Percentiles rank a stretch among this genome's conserved stretches.
Evolutionary conservation across 2,797 vertebrate species (phyloP).

Genomic region (Sphaeramia orbicularis): DNA sequence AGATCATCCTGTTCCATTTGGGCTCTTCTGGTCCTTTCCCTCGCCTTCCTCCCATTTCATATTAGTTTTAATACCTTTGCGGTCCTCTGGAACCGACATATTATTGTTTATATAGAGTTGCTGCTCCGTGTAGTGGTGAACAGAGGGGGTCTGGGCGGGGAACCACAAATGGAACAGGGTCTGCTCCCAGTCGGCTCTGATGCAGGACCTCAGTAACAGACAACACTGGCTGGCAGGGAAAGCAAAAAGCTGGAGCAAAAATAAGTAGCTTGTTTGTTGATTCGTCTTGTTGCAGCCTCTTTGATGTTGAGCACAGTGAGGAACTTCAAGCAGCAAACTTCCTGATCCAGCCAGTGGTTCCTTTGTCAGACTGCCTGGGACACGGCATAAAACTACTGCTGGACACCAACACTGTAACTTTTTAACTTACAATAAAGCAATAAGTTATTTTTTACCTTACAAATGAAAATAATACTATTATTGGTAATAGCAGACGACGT

Average conservation of each 20-base stretch:
- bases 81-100: slow-evolving; percentile 63
- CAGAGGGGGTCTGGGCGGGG: slow-evolving; percentile 65
- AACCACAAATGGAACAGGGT: slow-evolving; percentile 77
- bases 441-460: slow-evolving; percentile 88
- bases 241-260: slow-evolving; percentile 60
- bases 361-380: slow-evolving; percentile 76
- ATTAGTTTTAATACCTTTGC: slow-evolving; percentile 53
- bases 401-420: slow-evolving; percentile 89
- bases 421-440: slow-evolving; percentile 88
- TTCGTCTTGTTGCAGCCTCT: slow-evolving; percentile 66
- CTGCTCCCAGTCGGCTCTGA: slow-evolving; percentile 75
- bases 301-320: slow-evolving; percentile 64
- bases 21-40: slow-evolving; percentile 61
- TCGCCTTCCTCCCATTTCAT: slow-evolving; percentile 53
- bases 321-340: slow-evolving; percentile 49
- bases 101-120: slow-evolving; percentile 67
- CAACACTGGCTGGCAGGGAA: slow-evolving; percentile 69
- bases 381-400: slow-evolving; percentile 84
- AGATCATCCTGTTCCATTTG: slow-evolving; percentile 71
- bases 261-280: slow-evolving; percentile 68
- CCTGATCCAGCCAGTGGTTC: slow-evolving; percentile 67
- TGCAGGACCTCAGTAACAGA: slow-evolving; percentile 56
- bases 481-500: slow-evolving; percentile 79
- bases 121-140: slow-evolving; percentile 73
- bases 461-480: slow-evolving; percentile 85